Evolutionary conservation across 1,140 invertebrate genomes (phyloP).

Genomic region (Cyrtorhinus lividipennis): DNA sequence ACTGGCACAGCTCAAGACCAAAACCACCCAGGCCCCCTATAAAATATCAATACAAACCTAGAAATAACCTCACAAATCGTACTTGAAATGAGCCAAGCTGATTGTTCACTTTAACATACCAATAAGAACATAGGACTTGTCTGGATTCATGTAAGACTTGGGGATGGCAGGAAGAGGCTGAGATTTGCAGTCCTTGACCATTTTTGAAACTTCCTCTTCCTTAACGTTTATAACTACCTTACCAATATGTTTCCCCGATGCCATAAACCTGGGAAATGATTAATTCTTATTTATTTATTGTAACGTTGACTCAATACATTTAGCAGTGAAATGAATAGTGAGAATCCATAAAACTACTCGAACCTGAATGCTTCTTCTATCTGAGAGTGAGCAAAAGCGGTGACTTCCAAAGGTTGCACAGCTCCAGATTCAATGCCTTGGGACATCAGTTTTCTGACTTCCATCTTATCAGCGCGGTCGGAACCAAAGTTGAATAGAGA

Average conservation of each 20-base stretch:
- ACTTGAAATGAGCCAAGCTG: no score
- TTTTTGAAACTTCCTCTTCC: slow-evolving; percentile 49
- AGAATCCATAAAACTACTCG: no score
- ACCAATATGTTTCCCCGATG: slow-evolving; percentile 89
- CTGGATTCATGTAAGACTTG: slow-evolving; percentile 70
- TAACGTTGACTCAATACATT: neutral
- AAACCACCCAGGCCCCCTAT: slow-evolving; percentile 87
- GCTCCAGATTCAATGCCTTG: slow-evolving; percentile 73
- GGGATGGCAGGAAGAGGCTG: slow-evolving; percentile 61
- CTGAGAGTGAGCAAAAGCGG: slow-evolving; percentile 66
- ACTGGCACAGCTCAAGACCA: slow-evolving; percentile 80
- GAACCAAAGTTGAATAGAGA: slow-evolving; percentile 56
- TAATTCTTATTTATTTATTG: neutral
- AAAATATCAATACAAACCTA: slow-evolving; percentile 12
- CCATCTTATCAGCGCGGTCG: slow-evolving; percentile 49
- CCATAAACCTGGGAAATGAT: slow-evolving; percentile 59
- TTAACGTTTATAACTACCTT: slow-evolving; percentile 85
- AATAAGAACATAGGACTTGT: slow-evolving; percentile 73
- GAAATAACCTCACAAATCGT: slow-evolving; percentile 4
- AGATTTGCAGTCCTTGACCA: slow-evolving; percentile 30
- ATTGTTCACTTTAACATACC: no score
- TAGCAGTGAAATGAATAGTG: neutral
- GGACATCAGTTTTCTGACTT: slow-evolving; percentile 56
- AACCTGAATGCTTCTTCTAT: slow-evolving; percentile 84
- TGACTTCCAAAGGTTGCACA: slow-evolving; percentile 66